Evolutionary conservation across 2,797 vertebrate genomes (phyloP), one percentile per base, ranked within the genome.

Genomic region (Rallus crepitans): DNA sequence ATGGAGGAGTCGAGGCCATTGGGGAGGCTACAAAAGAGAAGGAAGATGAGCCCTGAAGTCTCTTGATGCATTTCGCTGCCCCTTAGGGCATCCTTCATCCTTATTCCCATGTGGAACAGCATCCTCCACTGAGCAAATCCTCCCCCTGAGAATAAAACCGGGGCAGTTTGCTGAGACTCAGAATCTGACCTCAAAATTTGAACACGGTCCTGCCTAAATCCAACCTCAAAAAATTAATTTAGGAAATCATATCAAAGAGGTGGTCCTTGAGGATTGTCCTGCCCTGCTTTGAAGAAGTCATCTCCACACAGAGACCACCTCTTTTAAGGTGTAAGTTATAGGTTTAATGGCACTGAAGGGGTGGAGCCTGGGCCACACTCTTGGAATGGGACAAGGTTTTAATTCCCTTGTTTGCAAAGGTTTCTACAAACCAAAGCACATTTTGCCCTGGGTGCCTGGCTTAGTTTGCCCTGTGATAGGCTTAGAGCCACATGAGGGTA

Each of bases 261-360:
- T 35, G 6, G 33, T 80, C 37, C 55, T 75, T 8, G 2, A 69
- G 47, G 13, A 3, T 2, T 24, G 8, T 31, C 15, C 55, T 61
- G 39, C 1, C 27, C 30, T 35, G 20, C 39, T 81, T 16, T 61
- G 73, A 40, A 76, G 63, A 35, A 42, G 5, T n/a, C n/a, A 28
- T 1, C 7, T 45, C 11, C 4, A 40, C 65, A 33, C n/a, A 69
- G 57, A 73, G 55, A 15, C 21, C 0, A 0, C 57, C 33, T 57
- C 1, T 0, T 59, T 90, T 23, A 20, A 42, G 19, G 45, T 8
- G 3, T 0, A 4, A 24, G 24, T 8, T 35, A 24, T 57, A 31
- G 31, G 24, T 78, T 81, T 50, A 48, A 52, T 1, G 2, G 27
- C 37, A 7, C 0, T 7, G 15, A 79, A 31, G 0, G 7, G 56